Base-by-base conservation (phyloP, 2,888 invertebrate species). In the Hedychridium roseum region DNA sequence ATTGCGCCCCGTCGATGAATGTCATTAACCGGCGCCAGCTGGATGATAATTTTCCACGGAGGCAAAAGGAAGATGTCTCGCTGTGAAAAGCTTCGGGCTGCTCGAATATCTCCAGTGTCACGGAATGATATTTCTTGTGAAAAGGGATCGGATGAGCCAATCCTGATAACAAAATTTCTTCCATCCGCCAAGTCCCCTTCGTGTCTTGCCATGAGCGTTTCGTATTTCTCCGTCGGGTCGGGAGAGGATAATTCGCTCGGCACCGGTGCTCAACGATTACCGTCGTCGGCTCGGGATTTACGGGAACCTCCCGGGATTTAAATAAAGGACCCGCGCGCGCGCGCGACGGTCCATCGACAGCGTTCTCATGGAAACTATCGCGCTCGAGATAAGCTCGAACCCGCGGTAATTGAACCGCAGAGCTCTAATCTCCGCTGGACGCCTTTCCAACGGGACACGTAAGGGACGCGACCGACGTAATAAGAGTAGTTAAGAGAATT, bases 371-470 rank as follows among this genome's bases (percentile, higher is more conserved):
- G 23, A 50, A 58, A 57, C 43, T 46, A 39, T 14, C 21, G 37
- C 28, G 16, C 30, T 23, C 45, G 50, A 52, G 55, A 62, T 61
- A 53, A 61, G 59, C 62, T 31, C 45, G 43, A 23, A 45, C 47
- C 47, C 45, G 34, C 21, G 44, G 56, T 54, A 57, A 62, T 63
- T 62, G 51, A 59, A 56, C 43, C 49, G 49, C 56, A 39, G 43
- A 47, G 49, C 34, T 56, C 49, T 56, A 55, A 58, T 54, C 54
- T 50, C 27, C 36, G 39, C 52, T 46, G 42, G 48, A 53, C 44
- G 55, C 34, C 9, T 49, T 54, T 51, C 47, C 44, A 43, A 31
- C 45, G 40, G 21, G 45, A 49, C 40, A 59, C 49, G 44, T 50
- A 36, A 45, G 54, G 32, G 39, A 18, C 20, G 36, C 21, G 21